Conservation (phyloP, 2,797 vertebrate genomes). For the Okamejei kenojei region DNA sequence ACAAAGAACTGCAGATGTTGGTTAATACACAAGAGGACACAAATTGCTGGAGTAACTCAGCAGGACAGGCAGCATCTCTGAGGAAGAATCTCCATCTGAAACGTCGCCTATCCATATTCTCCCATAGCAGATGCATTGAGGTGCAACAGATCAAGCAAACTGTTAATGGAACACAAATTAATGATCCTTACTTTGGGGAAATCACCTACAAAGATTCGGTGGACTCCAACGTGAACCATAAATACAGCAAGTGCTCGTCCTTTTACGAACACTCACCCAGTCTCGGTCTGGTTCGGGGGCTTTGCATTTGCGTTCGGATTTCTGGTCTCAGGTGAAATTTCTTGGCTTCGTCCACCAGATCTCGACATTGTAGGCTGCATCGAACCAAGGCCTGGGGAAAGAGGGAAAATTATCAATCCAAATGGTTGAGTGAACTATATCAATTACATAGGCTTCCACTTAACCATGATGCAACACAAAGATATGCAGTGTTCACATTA, state of each 20-base stretch:
- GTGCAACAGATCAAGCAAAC: background rate
- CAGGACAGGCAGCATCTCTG: too few relatives aligned
- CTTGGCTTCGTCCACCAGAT: conserved; percentile 96
- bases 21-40: too few relatives aligned
- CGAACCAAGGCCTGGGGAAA: conserved; percentile 80
- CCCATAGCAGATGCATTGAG: too few relatives aligned
- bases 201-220: background rate
- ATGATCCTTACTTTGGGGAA: background rate
- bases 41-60: too few relatives aligned
- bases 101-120: too few relatives aligned
- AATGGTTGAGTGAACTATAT: background rate
- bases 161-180: background rate
- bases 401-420: background rate
- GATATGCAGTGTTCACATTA: background rate
- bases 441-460: background rate
- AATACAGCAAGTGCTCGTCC: background rate
- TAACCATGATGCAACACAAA: background rate
- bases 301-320: conserved; percentile 94
- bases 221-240: background rate
- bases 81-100: too few relatives aligned
- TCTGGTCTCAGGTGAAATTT: conserved; percentile 95
- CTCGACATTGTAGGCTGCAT: conserved; percentile 90
- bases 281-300: conserved; percentile 87
- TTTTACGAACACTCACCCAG: conserved; percentile 61
- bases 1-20: too few relatives aligned